These are phyloP conservation scores for Dinomys branickii DNA, from an alignment of 2,113 vertebrate genomes.

Conservation along the genomic window DNA sequence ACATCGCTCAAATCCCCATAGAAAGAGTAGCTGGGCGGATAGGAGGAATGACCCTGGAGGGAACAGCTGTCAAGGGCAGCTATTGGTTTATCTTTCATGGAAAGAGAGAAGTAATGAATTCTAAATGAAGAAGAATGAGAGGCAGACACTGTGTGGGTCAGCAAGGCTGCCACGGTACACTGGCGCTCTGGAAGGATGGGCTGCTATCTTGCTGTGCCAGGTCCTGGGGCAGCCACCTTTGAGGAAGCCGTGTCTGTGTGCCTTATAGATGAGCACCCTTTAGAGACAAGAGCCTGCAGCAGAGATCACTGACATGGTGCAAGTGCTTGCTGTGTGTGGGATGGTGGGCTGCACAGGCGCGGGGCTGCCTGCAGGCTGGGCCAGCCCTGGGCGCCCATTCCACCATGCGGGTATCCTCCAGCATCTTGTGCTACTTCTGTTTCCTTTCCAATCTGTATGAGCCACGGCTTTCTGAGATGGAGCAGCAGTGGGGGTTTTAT, in stretches of 20 bases:
- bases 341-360: neutral
- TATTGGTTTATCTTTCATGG: slow-evolving; percentile 88
- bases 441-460: neutral
- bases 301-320: rapidly evolving
- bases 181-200: slow-evolving; percentile 67
- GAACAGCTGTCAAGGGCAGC: slow-evolving; percentile 92
- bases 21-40: slow-evolving; percentile 87
- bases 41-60: slow-evolving; percentile 87
- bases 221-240: rapidly evolving
- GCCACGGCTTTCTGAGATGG: neutral
- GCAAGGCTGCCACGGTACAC: slow-evolving; percentile 44
- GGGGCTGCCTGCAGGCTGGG: rapidly evolving
- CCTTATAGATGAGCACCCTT: neutral
- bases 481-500: rapidly evolving
- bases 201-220: slow-evolving; percentile 51
- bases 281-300: neutral
- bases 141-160: slow-evolving; percentile 71
- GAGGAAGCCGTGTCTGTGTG: neutral
- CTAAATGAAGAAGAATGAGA: slow-evolving; percentile 84
- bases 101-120: slow-evolving; percentile 86
- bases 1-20: slow-evolving; percentile 88
- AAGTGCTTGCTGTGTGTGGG: rapidly evolving
- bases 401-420: neutral
- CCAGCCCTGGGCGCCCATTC: neutral
- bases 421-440: neutral